Conservation (phyloP, 2,113 vertebrate species). For the Sclerurus mexicanus region DNA sequence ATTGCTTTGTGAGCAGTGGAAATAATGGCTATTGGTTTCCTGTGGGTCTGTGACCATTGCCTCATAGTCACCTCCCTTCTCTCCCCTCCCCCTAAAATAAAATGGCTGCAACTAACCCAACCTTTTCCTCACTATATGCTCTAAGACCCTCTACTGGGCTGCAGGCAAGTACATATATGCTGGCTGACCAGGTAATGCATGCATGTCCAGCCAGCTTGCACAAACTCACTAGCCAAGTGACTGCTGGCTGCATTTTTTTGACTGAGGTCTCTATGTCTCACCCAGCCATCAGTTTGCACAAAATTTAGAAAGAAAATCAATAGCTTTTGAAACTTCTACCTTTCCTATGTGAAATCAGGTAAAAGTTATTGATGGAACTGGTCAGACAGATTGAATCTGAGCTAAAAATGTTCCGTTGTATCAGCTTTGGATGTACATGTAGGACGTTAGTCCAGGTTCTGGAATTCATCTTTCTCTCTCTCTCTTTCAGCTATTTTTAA, state of each 20-base stretch:
- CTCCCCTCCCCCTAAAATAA: background rate
- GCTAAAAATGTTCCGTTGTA: background rate
- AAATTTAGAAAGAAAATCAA: background rate
- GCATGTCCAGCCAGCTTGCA: background rate
- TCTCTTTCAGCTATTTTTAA: constrained; percentile 53
- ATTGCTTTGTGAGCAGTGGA: background rate
- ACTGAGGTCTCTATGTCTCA: background rate
- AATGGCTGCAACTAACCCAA: background rate
- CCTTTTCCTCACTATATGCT: background rate
- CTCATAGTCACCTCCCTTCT: background rate
- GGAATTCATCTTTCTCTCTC: constrained; percentile 29
- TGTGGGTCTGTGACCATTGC: background rate
- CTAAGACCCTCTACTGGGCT: background rate
- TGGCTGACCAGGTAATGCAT: background rate
- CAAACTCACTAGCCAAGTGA: background rate
- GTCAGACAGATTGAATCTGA: background rate
- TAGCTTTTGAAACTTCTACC: background rate
- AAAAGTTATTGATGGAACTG: background rate
- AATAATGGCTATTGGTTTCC: background rate
- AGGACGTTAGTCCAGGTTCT: background rate
- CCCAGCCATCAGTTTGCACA: background rate
- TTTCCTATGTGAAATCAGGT: background rate
- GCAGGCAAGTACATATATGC: background rate
- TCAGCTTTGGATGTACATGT: background rate
- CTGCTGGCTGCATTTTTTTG: background rate